Evolutionary conservation across 1,140 invertebrate genomes (phyloP).

Genomic region (Delia radicum): DNA sequence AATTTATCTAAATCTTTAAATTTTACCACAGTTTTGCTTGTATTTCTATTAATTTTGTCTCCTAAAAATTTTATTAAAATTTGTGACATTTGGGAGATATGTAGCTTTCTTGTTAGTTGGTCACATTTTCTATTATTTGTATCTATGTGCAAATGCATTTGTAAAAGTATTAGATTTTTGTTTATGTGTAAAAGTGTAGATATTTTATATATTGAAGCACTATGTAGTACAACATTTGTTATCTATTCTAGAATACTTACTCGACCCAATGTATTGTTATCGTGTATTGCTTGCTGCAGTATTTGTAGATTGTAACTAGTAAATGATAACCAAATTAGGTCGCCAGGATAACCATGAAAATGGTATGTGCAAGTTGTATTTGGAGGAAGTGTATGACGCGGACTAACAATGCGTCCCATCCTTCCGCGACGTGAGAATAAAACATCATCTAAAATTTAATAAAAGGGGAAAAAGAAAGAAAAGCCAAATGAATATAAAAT

Average conservation of each 20-base stretch:
- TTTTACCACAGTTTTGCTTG: too few species aligned
- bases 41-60: too few species aligned
- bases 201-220: too few species aligned
- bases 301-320: conserved; percentile 77
- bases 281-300: conserved; percentile 60
- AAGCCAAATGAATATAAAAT: background rate
- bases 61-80: too few species aligned
- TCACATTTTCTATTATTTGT: too few species aligned
- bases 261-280: conserved; percentile 54
- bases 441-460: conserved; percentile 52
- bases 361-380: conserved; percentile 85
- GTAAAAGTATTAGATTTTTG: too few species aligned
- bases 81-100: too few species aligned
- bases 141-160: too few species aligned
- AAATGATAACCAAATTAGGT: conserved; percentile 85
- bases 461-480: conserved; percentile 26
- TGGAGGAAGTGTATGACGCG: conserved; percentile 78
- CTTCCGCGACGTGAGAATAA: conserved; percentile 60
- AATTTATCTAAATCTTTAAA: too few species aligned
- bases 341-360: conserved; percentile 73
- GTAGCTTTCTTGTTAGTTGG: too few species aligned
- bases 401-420: conserved; percentile 70
- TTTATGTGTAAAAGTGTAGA: background rate
- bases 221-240: background rate
- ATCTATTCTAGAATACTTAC: conserved; percentile 37